Base-by-base conservation (phyloP, 30 jellyfish, hydroid and myxozoan genomes). In the Aurelia aurita complex sp. Pacific region DNA sequence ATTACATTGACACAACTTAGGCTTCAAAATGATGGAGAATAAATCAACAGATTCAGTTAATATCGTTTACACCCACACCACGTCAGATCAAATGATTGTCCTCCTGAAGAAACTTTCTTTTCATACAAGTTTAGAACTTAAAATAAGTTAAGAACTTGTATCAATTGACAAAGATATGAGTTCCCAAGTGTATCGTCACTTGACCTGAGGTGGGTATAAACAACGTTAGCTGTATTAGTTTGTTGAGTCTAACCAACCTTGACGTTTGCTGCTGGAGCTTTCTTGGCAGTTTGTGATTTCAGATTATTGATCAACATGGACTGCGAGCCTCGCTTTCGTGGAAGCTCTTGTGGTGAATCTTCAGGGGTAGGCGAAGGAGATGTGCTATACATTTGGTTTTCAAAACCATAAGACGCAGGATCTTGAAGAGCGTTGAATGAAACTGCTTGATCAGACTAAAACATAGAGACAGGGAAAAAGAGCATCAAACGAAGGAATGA, bases 291-390 rank as follows among this genome's bases (percentile, higher is more conserved):
- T 57, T 76, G 85, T 23, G 42, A 15, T 1, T 2, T 54, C 61
- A 54, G 57, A 32, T 76, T 57, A 57, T 76, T 76, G 35, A 54
- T 53, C 29, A 59, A 14, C 12, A 19, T 33, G 15, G 43, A 13
- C n/a, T 29, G 11, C 0, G 14, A 36, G 38, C 38, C 75, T 32
- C 35, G 52, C 55, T 36, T 70, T 34, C 40, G 55, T 35, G 85
- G 85, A 34, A 23, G 70, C 32, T 54, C 3, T 59, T 76, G 85
- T 11, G 85, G 85, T 51, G 85, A 76, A 15, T 76, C 59, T 10
- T 76, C 75, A n/a, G 74, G 74, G 57, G 57, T 46, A 0, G 85
- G 63, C 32, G 43, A 5, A 17, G 54, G 17, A 23, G 36, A 16
- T 19, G 64, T 55, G 35, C 43, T 36, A 15, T 76, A 76, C 19